phyloP scores from a whole-genome alignment of 2,113 vertebrate species.

The Pogonocichla stellata region DNA sequence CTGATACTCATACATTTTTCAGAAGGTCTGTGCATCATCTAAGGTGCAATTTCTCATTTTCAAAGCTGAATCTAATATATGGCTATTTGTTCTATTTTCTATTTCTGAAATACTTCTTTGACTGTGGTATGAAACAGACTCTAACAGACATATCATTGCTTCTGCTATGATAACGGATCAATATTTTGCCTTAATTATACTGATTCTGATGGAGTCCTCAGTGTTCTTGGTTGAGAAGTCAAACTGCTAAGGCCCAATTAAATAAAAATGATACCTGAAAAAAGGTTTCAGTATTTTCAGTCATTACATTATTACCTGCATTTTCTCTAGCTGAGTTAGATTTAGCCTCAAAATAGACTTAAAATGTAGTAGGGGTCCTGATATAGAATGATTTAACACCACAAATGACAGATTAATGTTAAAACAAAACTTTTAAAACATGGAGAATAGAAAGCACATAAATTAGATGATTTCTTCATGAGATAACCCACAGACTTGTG shows the following conservation, averaged over 20 bases:
- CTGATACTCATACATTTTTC: not conserved
- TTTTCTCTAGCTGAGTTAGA: not conserved
- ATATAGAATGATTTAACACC: not conserved
- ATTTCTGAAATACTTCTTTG: not conserved
- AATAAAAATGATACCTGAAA: not conserved
- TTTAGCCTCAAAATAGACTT: not conserved
- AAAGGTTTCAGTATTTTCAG: not conserved
- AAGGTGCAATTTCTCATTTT: not conserved
- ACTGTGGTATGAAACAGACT: not conserved
- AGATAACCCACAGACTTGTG: not conserved
- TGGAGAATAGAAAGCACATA: not conserved
- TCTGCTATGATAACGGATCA: not conserved
- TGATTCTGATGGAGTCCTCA: not conserved
- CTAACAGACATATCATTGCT: not conserved
- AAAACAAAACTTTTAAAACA: not conserved
- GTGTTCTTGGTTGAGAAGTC: not conserved
- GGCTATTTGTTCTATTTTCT: not conserved
- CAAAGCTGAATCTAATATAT: not conserved
- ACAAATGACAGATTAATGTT: not conserved
- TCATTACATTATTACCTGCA: not conserved
- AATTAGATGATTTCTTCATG: not conserved
- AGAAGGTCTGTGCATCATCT: not conserved
- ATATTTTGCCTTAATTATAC: not conserved
- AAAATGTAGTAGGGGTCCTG: not conserved
- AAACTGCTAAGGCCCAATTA: not conserved